Conservation (phyloP, 2,888 invertebrate species). For the Syrista parreyssii region DNA sequence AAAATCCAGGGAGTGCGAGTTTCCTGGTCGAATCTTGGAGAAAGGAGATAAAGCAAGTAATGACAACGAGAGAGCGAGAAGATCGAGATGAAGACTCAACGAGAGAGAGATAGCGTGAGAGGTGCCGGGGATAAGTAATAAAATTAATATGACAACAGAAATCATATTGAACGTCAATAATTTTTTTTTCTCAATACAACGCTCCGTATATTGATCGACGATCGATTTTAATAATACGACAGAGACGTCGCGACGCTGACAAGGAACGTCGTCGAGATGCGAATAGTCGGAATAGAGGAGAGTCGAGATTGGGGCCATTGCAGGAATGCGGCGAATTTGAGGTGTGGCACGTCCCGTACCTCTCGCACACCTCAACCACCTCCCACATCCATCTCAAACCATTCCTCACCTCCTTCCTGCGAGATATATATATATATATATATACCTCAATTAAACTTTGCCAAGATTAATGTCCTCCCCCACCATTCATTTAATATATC, state of each 20-base stretch:
- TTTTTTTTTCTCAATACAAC: background rate
- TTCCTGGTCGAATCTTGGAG: too few species aligned
- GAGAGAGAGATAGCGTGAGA: background rate
- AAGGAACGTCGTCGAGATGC: background rate
- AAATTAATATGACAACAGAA: background rate
- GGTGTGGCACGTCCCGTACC: slow-evolving; percentile 48
- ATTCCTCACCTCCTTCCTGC: slow-evolving; percentile 11
- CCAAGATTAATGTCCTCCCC: slow-evolving; percentile 25
- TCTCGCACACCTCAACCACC: slow-evolving; percentile 1
- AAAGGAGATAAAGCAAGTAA: background rate
- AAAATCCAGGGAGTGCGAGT: background rate
- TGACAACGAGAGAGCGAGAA: background rate
- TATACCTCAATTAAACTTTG: slow-evolving; percentile 36
- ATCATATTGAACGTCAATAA: background rate
- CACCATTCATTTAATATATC: background rate
- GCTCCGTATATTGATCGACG: background rate
- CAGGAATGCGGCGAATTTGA: slow-evolving; percentile 60
- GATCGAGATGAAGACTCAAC: background rate
- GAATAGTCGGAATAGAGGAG: slow-evolving; percentile 10
- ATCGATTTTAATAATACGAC: background rate
- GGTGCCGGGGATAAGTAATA: background rate
- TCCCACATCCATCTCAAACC: slow-evolving; percentile 13
- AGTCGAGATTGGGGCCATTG: slow-evolving; percentile 35
- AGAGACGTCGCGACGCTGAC: background rate
- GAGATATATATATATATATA: slow-evolving; percentile 10